Evolutionary conservation across 1,140 invertebrate genomes (phyloP), one percentile per base, ranked within the genome.

Genomic region (Lepidurus arcticus): DNA sequence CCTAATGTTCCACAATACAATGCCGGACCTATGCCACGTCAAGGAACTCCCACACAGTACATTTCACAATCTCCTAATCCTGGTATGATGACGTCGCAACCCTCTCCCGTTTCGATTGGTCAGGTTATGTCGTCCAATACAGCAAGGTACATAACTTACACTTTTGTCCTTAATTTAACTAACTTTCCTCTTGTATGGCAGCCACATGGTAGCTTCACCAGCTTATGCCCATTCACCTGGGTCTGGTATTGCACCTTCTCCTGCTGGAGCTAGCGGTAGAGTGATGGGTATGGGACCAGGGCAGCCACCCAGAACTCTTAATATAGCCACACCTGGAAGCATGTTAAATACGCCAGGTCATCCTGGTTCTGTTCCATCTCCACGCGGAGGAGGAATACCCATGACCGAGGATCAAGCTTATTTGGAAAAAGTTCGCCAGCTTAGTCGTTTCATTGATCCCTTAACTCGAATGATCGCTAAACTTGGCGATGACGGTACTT

Each of bases 371-470:
- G 73, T 76, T 43, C 90, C 91, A 16, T 83, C 83, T n/a, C 84
- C 84, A 21, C 92, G 91, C 85, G 73, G 78, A 0, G 78, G 73
- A 42, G 78, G 65, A 6, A 75, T 78, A 34, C 44, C 43, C n/a
- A 77, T 78, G 78, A 77, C 73, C 16, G 95, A 97, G 82, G 95
- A 97, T 82, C 93, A 93, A 76, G 91, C 92, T 1, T 98, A 97
- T 82, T 85, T 94, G 78, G 95, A 97, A 81, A 98, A 97, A 86
- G 91, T 97, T 53, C 89, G 93, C 44, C 93, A 97, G 83, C 86
- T 98, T 6, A 80, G 80, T 13, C 94, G 92, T 81, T 98, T 96
- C 83, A 95, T 97, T 81, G 96, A 97, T 80, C 94, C 96, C 0
- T 85, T 98, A 1, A 88, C 93, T 74, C 89, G 92, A 81, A 94